Conservation (phyloP, 1,140 invertebrate species). For the Pentalonia nigronervosa region DNA sequence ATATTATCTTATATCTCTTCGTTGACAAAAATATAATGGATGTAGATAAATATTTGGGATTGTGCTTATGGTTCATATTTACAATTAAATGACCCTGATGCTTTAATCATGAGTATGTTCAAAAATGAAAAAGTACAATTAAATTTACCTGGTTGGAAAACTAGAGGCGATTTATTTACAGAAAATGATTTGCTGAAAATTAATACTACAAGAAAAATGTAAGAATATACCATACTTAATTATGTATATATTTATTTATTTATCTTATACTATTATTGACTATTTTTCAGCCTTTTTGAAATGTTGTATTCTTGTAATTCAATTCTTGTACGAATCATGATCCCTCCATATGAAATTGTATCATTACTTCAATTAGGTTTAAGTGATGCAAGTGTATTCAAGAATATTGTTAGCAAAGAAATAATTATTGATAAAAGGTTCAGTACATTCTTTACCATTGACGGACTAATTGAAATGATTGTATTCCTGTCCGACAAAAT, state of each 20-base stretch:
- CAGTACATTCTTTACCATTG: slow-evolving; percentile 43
- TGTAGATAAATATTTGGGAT: slow-evolving; percentile 55
- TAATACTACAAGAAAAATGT: slow-evolving; percentile 52
- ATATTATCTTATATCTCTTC: neutral
- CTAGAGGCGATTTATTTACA: slow-evolving; percentile 50
- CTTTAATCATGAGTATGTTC: slow-evolving; percentile 35
- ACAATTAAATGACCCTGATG: slow-evolving; percentile 52
- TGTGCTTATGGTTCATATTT: slow-evolving; percentile 52
- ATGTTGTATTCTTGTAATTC: slow-evolving; percentile 45
- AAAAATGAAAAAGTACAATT: slow-evolving; percentile 55
- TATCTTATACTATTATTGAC: neutral
- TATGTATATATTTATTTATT: neutral
- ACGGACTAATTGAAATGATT: slow-evolving; percentile 39
- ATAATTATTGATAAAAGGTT: slow-evolving; percentile 48
- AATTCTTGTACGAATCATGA: slow-evolving; percentile 43
- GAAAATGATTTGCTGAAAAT: slow-evolving; percentile 1
- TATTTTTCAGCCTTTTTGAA: slow-evolving; percentile 45
- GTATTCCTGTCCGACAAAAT: slow-evolving; percentile 48
- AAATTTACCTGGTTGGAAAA: slow-evolving; percentile 56
- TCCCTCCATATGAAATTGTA: slow-evolving; percentile 53
- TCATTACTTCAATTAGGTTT: slow-evolving; percentile 48
- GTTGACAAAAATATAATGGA: neutral
- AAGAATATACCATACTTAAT: neutral
- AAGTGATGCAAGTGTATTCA: slow-evolving; percentile 29
- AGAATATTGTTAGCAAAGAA: slow-evolving; percentile 33